phyloP scores from a whole-genome alignment of 2,888 invertebrate species.

The Ametastegia equiseti region DNA sequence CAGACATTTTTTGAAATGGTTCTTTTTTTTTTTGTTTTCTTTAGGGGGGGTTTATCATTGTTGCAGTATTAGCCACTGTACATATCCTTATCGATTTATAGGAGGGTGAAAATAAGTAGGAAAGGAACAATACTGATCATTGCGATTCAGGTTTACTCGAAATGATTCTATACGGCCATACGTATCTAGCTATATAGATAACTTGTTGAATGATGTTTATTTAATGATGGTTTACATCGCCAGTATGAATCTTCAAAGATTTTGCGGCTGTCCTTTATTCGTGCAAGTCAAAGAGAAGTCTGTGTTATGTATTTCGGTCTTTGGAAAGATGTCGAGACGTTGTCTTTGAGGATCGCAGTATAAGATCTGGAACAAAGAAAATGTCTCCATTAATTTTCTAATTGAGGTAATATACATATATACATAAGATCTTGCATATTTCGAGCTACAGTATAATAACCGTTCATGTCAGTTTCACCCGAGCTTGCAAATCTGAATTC shows the following conservation, averaged over 20 bases:
- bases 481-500: too few relatives aligned
- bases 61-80: neutral
- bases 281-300: neutral
- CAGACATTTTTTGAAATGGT: neutral
- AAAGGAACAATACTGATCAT: too few relatives aligned
- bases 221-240: neutral
- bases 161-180: neutral
- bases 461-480: neutral
- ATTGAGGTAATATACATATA: neutral
- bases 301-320: too few relatives aligned
- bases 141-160: neutral
- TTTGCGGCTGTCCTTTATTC: neutral
- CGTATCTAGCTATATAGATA: neutral
- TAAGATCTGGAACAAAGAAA: neutral
- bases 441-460: neutral
- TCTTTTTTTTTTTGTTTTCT: neutral
- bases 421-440: too few relatives aligned
- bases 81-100: too few relatives aligned
- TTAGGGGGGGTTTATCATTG: neutral
- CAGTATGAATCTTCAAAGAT: neutral
- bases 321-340: too few relatives aligned
- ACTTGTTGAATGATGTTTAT: neutral
- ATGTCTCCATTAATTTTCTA: neutral
- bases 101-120: too few relatives aligned
- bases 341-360: neutral